A percentile compares a stretch with the other conserved stretches of the same genome.
phyloP scores from a whole-genome alignment of 2,797 vertebrate genomes.

The Anisognathus igniventris region DNA sequence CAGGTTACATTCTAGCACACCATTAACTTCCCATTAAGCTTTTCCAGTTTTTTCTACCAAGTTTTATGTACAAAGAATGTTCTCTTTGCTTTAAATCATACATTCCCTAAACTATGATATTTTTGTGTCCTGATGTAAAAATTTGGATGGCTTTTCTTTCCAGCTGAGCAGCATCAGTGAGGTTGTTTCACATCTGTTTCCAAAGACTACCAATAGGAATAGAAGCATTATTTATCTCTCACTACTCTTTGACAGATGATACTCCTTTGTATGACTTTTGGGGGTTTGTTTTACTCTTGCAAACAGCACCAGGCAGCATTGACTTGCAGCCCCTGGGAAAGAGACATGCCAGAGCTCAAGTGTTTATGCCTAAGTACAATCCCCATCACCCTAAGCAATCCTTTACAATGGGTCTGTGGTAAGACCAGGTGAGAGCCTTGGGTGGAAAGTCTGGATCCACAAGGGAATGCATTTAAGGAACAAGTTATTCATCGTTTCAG shows the following conservation, averaged over 20 bases:
- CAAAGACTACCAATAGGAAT: background rate
- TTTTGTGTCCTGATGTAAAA: background rate
- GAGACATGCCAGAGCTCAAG: fast-evolving
- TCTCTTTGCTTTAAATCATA: background rate
- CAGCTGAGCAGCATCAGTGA: background rate
- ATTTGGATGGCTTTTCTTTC: background rate
- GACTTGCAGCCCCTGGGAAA: background rate
- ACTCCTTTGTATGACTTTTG: background rate
- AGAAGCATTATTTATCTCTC: background rate
- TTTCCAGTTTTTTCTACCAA: background rate
- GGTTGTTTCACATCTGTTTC: background rate
- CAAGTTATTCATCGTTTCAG: background rate
- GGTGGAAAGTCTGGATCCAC: background rate
- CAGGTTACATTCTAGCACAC: background rate
- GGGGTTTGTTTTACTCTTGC: background rate
- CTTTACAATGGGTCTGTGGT: background rate
- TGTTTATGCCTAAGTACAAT: background rate
- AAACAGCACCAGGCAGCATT: background rate
- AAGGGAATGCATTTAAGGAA: background rate
- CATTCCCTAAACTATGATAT: background rate
- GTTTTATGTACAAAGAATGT: background rate
- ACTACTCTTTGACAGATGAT: background rate
- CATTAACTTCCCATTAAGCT: background rate
- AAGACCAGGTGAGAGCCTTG: background rate
- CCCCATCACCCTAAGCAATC: background rate